Percentiles rank a stretch among this genome's conserved stretches.
These are phyloP conservation scores for Chrysemys picta DNA, from an alignment of 2,113 vertebrate species.

Conservation along the genomic window DNA sequence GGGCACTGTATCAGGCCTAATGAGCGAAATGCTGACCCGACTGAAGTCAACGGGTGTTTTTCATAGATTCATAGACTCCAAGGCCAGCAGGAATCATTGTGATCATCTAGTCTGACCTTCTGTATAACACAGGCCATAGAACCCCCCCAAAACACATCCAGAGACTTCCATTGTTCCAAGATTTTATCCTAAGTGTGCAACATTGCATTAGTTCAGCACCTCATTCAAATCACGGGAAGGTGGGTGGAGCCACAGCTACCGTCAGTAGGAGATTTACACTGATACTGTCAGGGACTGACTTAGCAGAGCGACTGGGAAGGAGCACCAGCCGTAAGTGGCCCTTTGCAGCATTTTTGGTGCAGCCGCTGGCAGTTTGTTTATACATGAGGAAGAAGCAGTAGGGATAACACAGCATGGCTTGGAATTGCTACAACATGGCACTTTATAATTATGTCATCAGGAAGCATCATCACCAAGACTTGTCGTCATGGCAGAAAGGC, in stretches of 20 bases:
- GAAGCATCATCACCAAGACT: neutral
- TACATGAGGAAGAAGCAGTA: neutral
- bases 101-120: neutral
- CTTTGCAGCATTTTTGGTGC: neutral
- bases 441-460: neutral
- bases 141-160: neutral
- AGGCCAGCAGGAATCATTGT: neutral
- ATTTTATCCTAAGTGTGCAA: neutral
- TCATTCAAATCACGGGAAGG: neutral
- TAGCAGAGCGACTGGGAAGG: neutral
- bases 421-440: neutral
- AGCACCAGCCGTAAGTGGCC: neutral
- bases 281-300: neutral
- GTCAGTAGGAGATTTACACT: fast-evolving
- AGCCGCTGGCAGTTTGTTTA: neutral
- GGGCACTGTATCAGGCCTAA: neutral
- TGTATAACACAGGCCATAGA: neutral
- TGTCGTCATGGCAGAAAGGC: neutral
- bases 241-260: neutral
- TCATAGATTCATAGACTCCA: neutral
- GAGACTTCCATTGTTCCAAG: neutral
- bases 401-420: neutral
- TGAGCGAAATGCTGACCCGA: neutral
- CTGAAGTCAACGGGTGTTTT: neutral
- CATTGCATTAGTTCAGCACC: neutral